A percentile compares a stretch with the other conserved stretches of the same genome.
These are phyloP conservation scores for Sphenopsis melanotis DNA, from an alignment of 2,797 vertebrate species.

Conservation along the genomic window DNA sequence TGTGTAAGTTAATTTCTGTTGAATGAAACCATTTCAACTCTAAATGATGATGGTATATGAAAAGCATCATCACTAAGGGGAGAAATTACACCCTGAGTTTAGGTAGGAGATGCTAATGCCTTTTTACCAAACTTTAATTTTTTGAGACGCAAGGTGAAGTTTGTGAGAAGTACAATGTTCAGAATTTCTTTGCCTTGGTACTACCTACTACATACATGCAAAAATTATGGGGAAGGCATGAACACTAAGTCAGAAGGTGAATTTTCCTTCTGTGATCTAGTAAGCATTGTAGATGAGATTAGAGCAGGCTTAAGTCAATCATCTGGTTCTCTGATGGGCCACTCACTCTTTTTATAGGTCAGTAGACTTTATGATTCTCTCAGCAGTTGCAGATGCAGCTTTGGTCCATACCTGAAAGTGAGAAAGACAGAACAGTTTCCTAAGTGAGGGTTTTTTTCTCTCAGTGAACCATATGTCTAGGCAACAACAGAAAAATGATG, in stretches of 20 bases:
- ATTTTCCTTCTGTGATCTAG: not conserved
- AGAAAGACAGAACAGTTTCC: not conserved
- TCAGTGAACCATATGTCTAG: not conserved
- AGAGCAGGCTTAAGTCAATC: not conserved
- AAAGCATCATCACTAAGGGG: not conserved
- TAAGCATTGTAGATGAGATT: not conserved
- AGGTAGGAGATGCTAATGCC: not conserved
- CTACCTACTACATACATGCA: not conserved
- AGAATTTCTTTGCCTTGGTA: not conserved
- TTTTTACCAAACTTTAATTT: not conserved
- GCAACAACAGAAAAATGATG: not conserved
- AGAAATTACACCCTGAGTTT: not conserved
- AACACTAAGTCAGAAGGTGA: not conserved
- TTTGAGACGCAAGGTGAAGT: not conserved
- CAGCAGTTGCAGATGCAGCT: not conserved
- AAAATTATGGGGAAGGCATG: not conserved
- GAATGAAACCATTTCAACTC: not conserved
- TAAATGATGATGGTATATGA: not conserved
- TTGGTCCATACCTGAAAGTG: not conserved
- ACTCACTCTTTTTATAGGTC: not conserved
- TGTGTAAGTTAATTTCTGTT: not conserved
- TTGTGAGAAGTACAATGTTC: not conserved
- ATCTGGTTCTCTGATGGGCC: not conserved
- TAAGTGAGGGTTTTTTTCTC: not conserved
- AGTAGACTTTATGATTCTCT: not conserved